phyloP scores from a whole-genome alignment of 2,888 invertebrate species.

The Adelognathus sp. region DNA sequence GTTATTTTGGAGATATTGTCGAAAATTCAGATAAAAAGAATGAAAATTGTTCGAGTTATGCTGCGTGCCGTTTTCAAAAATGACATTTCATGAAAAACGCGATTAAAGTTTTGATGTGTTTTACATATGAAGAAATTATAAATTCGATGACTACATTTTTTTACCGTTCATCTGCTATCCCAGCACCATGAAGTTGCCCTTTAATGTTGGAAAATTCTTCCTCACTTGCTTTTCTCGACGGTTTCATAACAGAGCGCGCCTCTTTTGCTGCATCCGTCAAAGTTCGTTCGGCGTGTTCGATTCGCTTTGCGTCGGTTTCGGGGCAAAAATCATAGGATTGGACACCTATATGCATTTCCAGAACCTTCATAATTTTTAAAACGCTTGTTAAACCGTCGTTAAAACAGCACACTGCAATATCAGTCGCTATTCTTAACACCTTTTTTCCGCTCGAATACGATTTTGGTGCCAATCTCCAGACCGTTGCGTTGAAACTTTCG shows the following conservation, averaged over 20 bases:
- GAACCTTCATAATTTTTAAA: slow-evolving; percentile 16
- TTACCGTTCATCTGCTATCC: slow-evolving; percentile 29
- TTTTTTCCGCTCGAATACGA: slow-evolving; percentile 40
- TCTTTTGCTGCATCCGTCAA: slow-evolving; percentile 16
- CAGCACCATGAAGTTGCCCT: slow-evolving; percentile 24
- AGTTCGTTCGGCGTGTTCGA: slow-evolving; percentile 18
- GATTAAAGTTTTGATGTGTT: slow-evolving; percentile 34
- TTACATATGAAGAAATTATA: not conserved
- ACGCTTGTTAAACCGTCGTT: slow-evolving; percentile 11
- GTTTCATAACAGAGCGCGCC: not conserved
- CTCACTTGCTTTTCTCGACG: not conserved
- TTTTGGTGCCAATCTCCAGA: slow-evolving; percentile 55
- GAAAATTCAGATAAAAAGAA: slow-evolving; percentile 32
- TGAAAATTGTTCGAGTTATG: slow-evolving; percentile 48
- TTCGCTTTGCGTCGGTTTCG: slow-evolving; percentile 29
- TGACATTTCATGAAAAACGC: slow-evolving; percentile 48
- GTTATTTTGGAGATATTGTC: slow-evolving; percentile 30
- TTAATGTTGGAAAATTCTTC: not conserved
- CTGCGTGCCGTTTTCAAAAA: slow-evolving; percentile 44
- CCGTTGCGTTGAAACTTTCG: slow-evolving; percentile 41
- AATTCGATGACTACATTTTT: slow-evolving; percentile 10
- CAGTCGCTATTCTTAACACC: slow-evolving; percentile 44
- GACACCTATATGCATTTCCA: slow-evolving; percentile 12
- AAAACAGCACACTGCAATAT: slow-evolving; percentile 45
- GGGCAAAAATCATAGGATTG: slow-evolving; percentile 23